Base-by-base conservation (phyloP, 2,888 invertebrate genomes). In the Ischnus inquisitorius region DNA sequence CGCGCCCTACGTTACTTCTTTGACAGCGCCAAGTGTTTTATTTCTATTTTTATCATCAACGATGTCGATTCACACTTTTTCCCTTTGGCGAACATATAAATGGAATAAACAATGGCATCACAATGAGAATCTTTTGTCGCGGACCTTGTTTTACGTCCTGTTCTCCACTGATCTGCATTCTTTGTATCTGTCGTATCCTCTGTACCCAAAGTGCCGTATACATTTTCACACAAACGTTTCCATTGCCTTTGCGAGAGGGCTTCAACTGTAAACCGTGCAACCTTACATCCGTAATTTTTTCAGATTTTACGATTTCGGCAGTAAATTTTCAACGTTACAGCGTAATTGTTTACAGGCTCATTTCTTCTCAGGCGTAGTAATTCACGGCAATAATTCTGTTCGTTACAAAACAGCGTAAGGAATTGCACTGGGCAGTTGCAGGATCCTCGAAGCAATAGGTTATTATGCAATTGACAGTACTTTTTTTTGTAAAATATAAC, bases 1-100 rank as follows among this genome's bases (percentile, higher is more conserved):
- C 5, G 4, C 3, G 34, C 34, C 6, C 6, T 34, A n/a, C 14
- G n/a, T n/a, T 16, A 2, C 51, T 65, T 16, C 25, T 16, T 46
- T 62, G 62, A 34, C 25, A 48, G 60, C 51, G 62, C 68, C 80
- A 51, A 80, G 80, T 75, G 43, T 62, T 62, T 64, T n/a, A 28
- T 41, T 22, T 65, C 22, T 67, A 57, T 67, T 65, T 79, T 79
- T 72, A 57, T 25, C 14, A 28, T 25, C 14, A 25, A 22, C 72
- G 65, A 79, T 72, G 41, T 57, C 43, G 65, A 43, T 54, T 39
- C 1, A 16, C 12, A 8, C 2, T 60, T 19, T 46, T 16, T 60
- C 25, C 46, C 57, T 71, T 41, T 64, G 39, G 12, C 16, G 19
- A 57, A 41, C n/a, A 60, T 54, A 60, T 12, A 71, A 64, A 79